Evolutionary conservation across 1,140 invertebrate species (phyloP).

Genomic region (Whitmania pigra): DNA sequence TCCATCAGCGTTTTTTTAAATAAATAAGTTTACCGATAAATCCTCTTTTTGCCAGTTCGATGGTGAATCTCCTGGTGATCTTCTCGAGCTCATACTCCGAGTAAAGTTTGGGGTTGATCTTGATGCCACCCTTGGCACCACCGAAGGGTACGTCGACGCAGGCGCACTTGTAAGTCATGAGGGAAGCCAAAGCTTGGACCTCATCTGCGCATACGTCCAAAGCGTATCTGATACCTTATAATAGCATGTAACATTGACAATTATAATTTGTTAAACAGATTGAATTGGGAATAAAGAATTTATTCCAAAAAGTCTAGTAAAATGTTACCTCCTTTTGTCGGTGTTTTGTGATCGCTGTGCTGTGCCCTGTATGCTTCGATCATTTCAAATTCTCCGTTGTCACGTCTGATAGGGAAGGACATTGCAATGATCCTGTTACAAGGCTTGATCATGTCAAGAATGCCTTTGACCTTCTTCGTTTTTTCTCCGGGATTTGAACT

Average conservation of each 20-base stretch:
- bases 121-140: conserved; percentile 92
- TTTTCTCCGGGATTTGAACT: conserved; percentile 9
- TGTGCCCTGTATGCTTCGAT: conserved; percentile 92
- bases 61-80: conserved; percentile 88
- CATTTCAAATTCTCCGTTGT: conserved; percentile 91
- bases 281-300: too few species aligned
- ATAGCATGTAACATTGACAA: too few species aligned
- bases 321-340: conserved; percentile 75
- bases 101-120: conserved; percentile 89
- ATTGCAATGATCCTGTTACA: conserved; percentile 89
- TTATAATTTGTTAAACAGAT: too few species aligned
- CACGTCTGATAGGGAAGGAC: conserved; percentile 80
- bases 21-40: conserved; percentile 49
- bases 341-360: conserved; percentile 88
- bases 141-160: conserved; percentile 86
- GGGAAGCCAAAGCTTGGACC: conserved; percentile 85
- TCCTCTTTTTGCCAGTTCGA: conserved; percentile 95
- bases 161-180: conserved; percentile 94
- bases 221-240: conserved; percentile 75
- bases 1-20: too few species aligned
- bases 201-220: conserved; percentile 55
- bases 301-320: too few species aligned
- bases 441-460: conserved; percentile 80
- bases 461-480: conserved; percentile 47
- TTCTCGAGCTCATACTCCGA: conserved; percentile 93